Evolutionary conservation across 2,888 invertebrate genomes (phyloP), one percentile per base, ranked within the genome.

Genomic region (Spilarctia lutea): DNA sequence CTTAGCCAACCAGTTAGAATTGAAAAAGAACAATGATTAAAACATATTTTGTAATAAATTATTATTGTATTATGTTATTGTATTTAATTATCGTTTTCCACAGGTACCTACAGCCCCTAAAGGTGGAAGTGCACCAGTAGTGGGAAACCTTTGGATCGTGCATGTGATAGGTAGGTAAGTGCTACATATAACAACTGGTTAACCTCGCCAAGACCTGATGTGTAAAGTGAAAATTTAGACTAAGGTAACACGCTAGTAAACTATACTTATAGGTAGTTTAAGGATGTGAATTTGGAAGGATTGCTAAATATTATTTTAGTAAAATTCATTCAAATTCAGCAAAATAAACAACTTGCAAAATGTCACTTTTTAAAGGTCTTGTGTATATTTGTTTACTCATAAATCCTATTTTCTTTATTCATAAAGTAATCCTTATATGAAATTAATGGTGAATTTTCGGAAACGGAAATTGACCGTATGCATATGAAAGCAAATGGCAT

Each of bases 31-130:
- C n/a, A n/a, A n/a, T n/a, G n/a, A n/a, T n/a, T n/a, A n/a, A n/a
- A n/a, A n/a, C n/a, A n/a, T n/a, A n/a, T n/a, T n/a, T n/a, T n/a
- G n/a, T n/a, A n/a, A n/a, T n/a, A n/a, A n/a, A n/a, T n/a, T n/a
- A 45, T 45, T 2, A 45, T 16, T 45, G 45, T 45, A 2, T 2
- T 45, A 16, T 13, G 16, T 45, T 68, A 8, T 13, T 45, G 27
- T 30, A 27, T 45, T 33, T 63, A 48, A 45, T 16, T 33, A 48
- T n/a, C 66, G 30, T 72, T 52, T 80, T 67, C 81, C 81, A 35
- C 82, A 85, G 83, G 74, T 77, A 65, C 72, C n/a, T n/a, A n/a
- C n/a, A n/a, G n/a, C n/a, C n/a, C n/a, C n/a, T n/a, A n/a, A 24
- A 78, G 45, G 30, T 63, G 30, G 52, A 52, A 24, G 20, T 60